phyloP scores from a whole-genome alignment of 2,888 invertebrate species.

The Salpingus planirostris region DNA sequence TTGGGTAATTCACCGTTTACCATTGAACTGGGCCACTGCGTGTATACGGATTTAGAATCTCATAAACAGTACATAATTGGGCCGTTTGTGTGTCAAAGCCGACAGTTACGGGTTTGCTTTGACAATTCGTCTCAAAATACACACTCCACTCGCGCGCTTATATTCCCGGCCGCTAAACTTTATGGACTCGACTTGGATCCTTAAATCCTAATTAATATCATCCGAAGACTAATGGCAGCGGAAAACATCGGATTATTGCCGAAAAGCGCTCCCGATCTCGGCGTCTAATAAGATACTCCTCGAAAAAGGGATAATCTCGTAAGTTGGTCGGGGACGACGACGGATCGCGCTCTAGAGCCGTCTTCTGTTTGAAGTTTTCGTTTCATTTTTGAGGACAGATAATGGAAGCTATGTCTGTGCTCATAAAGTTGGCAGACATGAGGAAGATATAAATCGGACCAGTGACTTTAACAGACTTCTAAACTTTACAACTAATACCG shows the following conservation, averaged over 20 bases:
- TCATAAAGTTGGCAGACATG: conserved; percentile 34
- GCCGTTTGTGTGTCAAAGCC: conserved; percentile 39
- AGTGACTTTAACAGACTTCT: conserved; percentile 35
- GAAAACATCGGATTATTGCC: too few relatives aligned
- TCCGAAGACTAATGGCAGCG: too few relatives aligned
- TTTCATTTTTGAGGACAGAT: conserved; percentile 23
- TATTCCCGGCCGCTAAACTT: too few relatives aligned
- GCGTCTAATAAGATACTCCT: too few relatives aligned
- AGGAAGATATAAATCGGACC: conserved; percentile 39
- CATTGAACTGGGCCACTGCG: conserved; percentile 24
- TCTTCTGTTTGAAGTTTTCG: conserved; percentile 29
- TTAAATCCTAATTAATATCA: conserved; percentile 25
- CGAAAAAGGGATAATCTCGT: too few relatives aligned
- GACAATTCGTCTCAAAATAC: conserved; percentile 39
- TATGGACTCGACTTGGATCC: conserved; percentile 16
- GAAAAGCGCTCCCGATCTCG: too few relatives aligned
- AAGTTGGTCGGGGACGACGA: too few relatives aligned
- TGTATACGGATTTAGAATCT: conserved; percentile 32
- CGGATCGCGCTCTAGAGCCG: too few relatives aligned
- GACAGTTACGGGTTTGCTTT: conserved; percentile 41
- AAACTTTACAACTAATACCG: conserved; percentile 28
- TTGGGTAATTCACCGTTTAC: conserved; percentile 9
- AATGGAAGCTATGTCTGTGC: conserved; percentile 30
- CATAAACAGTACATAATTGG: conserved; percentile 42
- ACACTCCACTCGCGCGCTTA: conserved; percentile 23